A percentile compares a stretch with the other conserved stretches of the same genome.
Evolutionary conservation across 2,113 vertebrate species (phyloP).

Genomic region (Vanacampus margaritifer): DNA sequence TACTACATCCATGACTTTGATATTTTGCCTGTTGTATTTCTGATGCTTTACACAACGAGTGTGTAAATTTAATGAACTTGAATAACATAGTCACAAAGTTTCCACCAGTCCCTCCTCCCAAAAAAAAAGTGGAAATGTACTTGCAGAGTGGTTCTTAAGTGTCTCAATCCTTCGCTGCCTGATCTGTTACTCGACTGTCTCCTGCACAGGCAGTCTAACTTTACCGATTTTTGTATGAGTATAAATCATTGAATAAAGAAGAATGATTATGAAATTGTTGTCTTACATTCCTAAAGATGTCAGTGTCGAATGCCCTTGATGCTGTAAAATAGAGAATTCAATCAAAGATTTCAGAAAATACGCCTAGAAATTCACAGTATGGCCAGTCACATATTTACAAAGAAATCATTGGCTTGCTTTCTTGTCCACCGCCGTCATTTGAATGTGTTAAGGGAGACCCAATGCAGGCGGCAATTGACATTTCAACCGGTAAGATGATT

Average conservation of each 20-base stretch:
- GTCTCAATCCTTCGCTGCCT: slow-evolving; percentile 78
- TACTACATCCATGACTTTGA: slow-evolving; percentile 82
- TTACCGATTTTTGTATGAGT: slow-evolving; percentile 92
- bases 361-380: no score
- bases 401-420: no score
- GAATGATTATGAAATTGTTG: slow-evolving; percentile 56
- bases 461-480: no score
- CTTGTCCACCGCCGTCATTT: no score
- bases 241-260: slow-evolving; percentile 87
- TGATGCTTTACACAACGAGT: slow-evolving; percentile 83
- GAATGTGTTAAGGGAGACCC: no score
- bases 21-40: slow-evolving; percentile 84
- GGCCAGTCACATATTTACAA: no score
- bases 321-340: neutral
- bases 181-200: slow-evolving; percentile 81
- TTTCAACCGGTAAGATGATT: no score
- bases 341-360: neutral
- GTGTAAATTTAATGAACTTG: slow-evolving; percentile 80
- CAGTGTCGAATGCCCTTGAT: neutral
- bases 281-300: slow-evolving; percentile 5
- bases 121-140: slow-evolving; percentile 29
- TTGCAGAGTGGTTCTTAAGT: slow-evolving; percentile 66
- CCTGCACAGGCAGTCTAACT: slow-evolving; percentile 87
- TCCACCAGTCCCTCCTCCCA: slow-evolving; percentile 33
- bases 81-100: slow-evolving; percentile 62